phyloP scores from a whole-genome alignment of 2,888 invertebrate genomes.

The Epirrita christyi region DNA sequence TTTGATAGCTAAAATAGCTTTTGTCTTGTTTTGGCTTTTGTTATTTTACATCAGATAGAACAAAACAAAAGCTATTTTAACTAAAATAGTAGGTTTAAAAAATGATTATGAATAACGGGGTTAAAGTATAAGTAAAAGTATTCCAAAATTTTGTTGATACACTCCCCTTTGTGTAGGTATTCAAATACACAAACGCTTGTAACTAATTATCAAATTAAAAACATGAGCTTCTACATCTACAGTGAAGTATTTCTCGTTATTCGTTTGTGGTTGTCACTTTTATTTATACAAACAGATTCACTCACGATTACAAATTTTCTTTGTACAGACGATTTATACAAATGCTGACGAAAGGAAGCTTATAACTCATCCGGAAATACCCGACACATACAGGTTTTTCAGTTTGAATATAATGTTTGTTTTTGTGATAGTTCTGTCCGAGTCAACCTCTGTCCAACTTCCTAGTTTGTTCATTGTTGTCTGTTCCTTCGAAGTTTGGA shows the following conservation, averaged over 20 bases:
- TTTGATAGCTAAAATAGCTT: too few species aligned
- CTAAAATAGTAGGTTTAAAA: too few species aligned
- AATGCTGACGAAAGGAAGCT: slow-evolving; percentile 71
- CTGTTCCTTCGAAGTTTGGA: background rate
- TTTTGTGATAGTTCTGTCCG: slow-evolving; percentile 24
- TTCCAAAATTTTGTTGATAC: too few species aligned
- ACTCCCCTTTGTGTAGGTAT: too few species aligned
- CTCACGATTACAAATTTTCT: slow-evolving; percentile 46
- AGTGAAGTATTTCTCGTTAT: slow-evolving; percentile 6
- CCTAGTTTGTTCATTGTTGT: slow-evolving; percentile 8
- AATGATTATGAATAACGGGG: too few species aligned
- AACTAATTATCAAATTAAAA: too few species aligned
- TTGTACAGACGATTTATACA: slow-evolving; percentile 77
- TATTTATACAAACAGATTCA: slow-evolving; percentile 22
- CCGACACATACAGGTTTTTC: slow-evolving; percentile 62
- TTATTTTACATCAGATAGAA: too few species aligned
- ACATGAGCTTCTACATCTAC: background rate
- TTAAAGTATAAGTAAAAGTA: too few species aligned
- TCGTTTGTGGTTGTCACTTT: slow-evolving; percentile 6
- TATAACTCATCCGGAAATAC: slow-evolving; percentile 63
- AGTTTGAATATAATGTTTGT: slow-evolving; percentile 32
- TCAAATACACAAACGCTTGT: too few species aligned
- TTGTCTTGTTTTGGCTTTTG: too few species aligned
- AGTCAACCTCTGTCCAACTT: slow-evolving; percentile 20
- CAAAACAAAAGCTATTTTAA: too few species aligned